Conservation (phyloP, 2,797 vertebrate species). For the Sphenopsis melanotis region DNA sequence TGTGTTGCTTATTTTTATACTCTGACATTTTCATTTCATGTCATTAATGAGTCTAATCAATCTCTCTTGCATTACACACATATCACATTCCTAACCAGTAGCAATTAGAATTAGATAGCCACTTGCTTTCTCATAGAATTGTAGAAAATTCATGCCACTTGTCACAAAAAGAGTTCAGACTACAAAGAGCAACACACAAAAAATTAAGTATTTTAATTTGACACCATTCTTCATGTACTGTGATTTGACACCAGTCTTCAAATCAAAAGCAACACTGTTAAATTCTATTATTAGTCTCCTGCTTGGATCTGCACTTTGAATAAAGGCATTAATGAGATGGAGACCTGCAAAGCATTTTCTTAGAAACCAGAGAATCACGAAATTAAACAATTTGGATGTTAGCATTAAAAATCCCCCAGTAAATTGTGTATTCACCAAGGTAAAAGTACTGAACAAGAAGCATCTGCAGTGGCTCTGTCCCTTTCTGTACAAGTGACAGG, state of each 20-base stretch:
- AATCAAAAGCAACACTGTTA: conserved; percentile 24
- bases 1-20: conserved; percentile 21
- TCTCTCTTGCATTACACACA: background rate
- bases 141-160: conserved; percentile 30
- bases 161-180: conserved; percentile 6
- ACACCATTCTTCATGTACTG: background rate
- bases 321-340: background rate
- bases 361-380: background rate
- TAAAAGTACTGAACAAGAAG: background rate
- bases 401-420: background rate
- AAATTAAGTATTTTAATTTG: conserved; percentile 9
- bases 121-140: conserved; percentile 2
- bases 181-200: conserved; percentile 19
- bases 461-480: background rate
- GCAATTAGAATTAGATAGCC: conserved; percentile 29
- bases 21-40: conserved; percentile 40
- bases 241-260: background rate
- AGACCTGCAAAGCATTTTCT: background rate
- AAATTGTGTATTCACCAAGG: background rate
- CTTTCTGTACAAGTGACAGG: background rate
- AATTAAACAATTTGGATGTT: background rate
- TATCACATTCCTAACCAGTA: background rate
- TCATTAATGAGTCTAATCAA: conserved; percentile 45
- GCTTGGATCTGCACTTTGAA: background rate
- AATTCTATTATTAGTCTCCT: conserved; percentile 10